These are phyloP conservation scores for Zoanthus solanderi DNA, from an alignment of 92 coral and sea anemone genomes.

Conservation along the genomic window DNA sequence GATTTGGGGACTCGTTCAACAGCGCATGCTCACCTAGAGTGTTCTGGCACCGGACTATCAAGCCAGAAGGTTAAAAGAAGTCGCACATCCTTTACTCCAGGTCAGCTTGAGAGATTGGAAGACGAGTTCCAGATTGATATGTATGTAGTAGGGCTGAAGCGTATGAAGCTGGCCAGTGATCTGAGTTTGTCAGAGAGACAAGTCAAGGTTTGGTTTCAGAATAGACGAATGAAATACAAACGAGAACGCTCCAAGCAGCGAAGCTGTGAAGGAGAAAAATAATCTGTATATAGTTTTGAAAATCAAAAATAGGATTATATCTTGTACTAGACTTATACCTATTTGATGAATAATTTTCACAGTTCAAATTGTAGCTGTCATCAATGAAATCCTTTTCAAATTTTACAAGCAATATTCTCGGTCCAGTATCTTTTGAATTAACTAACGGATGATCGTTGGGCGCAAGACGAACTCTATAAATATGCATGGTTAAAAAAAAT, in stretches of 20 bases:
- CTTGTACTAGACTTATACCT: no score
- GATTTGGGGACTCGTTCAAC: slow-evolving; percentile 50
- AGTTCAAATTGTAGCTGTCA: no score
- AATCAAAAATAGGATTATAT: no score
- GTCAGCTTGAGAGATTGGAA: slow-evolving; percentile 94
- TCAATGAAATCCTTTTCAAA: no score
- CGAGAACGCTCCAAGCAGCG: slow-evolving; percentile 85
- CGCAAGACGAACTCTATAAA: no score
- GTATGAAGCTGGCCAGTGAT: slow-evolving; percentile 94
- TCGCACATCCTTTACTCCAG: slow-evolving; percentile 96
- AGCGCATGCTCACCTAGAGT: slow-evolving; percentile 41
- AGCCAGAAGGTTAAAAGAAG: slow-evolving; percentile 91
- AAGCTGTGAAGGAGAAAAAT: slow-evolving; percentile 24
- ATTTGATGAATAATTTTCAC: no score
- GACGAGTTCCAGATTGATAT: slow-evolving; percentile 90
- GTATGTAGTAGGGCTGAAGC: slow-evolving; percentile 95
- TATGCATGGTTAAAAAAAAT: no score
- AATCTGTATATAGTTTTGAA: not conserved
- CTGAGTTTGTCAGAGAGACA: slow-evolving; percentile 89
- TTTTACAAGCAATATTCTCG: no score
- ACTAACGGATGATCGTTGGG: no score
- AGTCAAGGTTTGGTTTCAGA: slow-evolving; percentile 98
- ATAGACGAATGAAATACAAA: slow-evolving; percentile 95
- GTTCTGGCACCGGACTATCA: slow-evolving; percentile 62
- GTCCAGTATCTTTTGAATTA: no score